These are phyloP conservation scores for Tethea ocularis DNA, from an alignment of 2,888 invertebrate species.

Conservation along the genomic window DNA sequence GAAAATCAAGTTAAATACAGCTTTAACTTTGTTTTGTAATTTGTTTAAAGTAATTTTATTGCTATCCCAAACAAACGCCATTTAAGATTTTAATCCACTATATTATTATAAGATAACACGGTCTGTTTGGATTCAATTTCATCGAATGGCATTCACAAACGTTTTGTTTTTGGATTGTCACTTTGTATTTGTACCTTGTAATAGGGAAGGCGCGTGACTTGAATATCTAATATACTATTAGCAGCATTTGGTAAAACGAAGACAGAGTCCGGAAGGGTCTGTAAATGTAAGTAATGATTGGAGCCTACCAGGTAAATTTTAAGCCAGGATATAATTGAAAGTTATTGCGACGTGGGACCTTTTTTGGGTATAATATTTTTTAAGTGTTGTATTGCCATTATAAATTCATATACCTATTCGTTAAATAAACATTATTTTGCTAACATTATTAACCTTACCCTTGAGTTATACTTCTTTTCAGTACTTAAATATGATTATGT, in stretches of 20 bases:
- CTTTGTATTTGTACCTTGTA: constrained; percentile 74
- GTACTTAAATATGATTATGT: too few species aligned
- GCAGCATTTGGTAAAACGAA: constrained; percentile 35
- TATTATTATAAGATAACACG: constrained; percentile 38
- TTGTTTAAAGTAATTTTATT: neutral
- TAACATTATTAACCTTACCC: too few species aligned
- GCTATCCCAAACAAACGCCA: neutral
- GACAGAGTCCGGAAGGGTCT: constrained; percentile 23
- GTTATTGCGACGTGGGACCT: neutral
- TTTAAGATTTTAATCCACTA: neutral
- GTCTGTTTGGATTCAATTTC: constrained; percentile 60
- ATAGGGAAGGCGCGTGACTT: constrained; percentile 60
- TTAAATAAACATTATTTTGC: too few species aligned
- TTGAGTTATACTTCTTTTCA: too few species aligned
- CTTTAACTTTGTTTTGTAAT: neutral
- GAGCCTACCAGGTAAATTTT: constrained; percentile 17
- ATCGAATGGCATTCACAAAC: constrained; percentile 48
- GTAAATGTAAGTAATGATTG: constrained; percentile 24
- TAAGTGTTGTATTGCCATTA: too few species aligned
- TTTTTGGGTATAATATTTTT: too few species aligned
- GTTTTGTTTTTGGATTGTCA: constrained; percentile 68
- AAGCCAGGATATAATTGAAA: constrained; percentile 8
- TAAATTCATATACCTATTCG: too few species aligned
- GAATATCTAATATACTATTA: constrained; percentile 59
- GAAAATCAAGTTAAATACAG: too few species aligned